Base-by-base conservation (phyloP, 2,113 vertebrate species). In the Coracopsis vasa region DNA sequence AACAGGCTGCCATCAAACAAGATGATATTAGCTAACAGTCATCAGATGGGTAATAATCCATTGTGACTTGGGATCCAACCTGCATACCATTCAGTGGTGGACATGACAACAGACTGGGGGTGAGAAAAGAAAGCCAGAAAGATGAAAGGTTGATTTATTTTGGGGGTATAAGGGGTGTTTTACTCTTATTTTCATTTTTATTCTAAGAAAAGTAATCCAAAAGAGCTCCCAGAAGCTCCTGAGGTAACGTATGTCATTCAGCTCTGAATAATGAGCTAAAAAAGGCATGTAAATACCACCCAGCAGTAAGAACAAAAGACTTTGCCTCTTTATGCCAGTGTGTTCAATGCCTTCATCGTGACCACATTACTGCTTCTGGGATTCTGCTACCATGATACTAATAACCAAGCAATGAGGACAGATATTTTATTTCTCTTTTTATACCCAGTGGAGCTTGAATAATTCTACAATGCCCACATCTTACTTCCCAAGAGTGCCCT, bases 401-500 rank as follows among this genome's bases (percentile, higher is more conserved):
- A 80, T 29, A 93, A 74, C 42, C 29, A 75, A 79, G 78, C 54
- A 93, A 90, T 1, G n/a, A 95, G 77, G 74, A 88, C 60, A 91
- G 83, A 70, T 37, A 66, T 66, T 91, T 89, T 84, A 45, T 78
- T 85, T 47, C 29, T 78, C 86, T 91, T 89, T 91, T 94, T 91
- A 79, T 71, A 84, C 61, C 73, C 85, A 90, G 61, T 72, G 73
- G 77, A 95, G 80, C 93, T 71, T 71, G 80, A 95, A 87, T 91
- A 94, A 94, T 95, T 91, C 92, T 62, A 1, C 35, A 95, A 95
- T 84, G 86, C 41, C 47, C 86, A 81, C 80, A 84, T 67, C 84
- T 89, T 66, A 44, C 70, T 87, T 94, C 95, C 91, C 91, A 89
- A 82, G 88, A 85, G 86, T 44, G 77, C 53, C 91, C 70, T 82